phyloP scores from a whole-genome alignment of 2,888 invertebrate species.

The Pseudeuparius sepicola region DNA sequence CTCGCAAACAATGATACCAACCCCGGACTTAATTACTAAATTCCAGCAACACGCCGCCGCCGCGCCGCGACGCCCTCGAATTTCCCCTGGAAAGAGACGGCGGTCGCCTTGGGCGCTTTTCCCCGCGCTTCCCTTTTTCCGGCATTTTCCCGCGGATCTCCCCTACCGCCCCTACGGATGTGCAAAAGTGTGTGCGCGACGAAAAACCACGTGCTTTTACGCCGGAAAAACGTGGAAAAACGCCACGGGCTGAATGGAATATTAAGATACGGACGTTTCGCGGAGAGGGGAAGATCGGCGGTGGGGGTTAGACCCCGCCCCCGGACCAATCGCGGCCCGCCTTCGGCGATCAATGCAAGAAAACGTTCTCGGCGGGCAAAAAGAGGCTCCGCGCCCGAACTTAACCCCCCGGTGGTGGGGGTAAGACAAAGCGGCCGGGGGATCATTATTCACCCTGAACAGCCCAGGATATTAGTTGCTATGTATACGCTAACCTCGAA shows the following conservation, averaged over 20 bases:
- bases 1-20: no score
- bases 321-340: constrained; percentile 35
- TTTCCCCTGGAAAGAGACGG: no score
- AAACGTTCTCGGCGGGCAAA: constrained; percentile 41
- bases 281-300: no score
- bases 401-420: constrained; percentile 28
- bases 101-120: no score
- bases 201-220: constrained; percentile 31
- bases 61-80: no score
- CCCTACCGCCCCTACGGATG: no score
- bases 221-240: constrained; percentile 30
- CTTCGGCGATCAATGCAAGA: constrained; percentile 39
- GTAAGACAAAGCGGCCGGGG: constrained; percentile 37
- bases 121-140: no score
- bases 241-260: constrained; percentile 29
- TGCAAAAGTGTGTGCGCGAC: no score
- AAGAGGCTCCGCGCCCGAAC: constrained; percentile 40
- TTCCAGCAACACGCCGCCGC: no score
- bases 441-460: constrained; percentile 41
- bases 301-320: constrained; percentile 37
- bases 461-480: constrained; percentile 39
- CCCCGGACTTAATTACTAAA: no score
- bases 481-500: constrained; percentile 39
- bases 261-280: no score
- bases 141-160: no score